Evolutionary conservation across 2,797 vertebrate species (phyloP).

Genomic region (Premnoplex brunnescens): DNA sequence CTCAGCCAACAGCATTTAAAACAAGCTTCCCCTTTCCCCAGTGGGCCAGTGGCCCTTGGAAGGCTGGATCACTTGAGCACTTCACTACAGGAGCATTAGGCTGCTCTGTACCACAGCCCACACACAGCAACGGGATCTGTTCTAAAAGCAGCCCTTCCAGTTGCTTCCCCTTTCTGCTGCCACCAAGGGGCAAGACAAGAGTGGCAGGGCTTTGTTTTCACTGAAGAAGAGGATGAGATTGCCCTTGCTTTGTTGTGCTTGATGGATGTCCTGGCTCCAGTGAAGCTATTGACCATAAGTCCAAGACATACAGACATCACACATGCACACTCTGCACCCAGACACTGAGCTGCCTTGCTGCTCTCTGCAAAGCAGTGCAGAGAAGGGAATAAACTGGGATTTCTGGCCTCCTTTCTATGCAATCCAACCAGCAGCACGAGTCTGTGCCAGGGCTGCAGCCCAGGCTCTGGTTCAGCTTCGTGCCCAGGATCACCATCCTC

Average conservation of each 20-base stretch:
- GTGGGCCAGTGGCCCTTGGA: not conserved
- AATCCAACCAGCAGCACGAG: not conserved
- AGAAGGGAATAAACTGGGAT: not conserved
- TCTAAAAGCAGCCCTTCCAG: not conserved
- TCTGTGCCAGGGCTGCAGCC: not conserved
- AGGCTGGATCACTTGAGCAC: not conserved
- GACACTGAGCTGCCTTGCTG: not conserved
- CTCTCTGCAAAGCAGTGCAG: not conserved
- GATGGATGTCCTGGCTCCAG: not conserved
- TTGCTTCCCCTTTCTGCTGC: not conserved
- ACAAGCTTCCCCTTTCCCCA: fast-evolving
- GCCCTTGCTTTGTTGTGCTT: not conserved
- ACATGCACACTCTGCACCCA: not conserved
- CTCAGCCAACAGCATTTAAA: not conserved
- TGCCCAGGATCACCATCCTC: not conserved
- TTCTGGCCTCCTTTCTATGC: not conserved
- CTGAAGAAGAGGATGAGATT: not conserved
- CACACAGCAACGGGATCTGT: not conserved
- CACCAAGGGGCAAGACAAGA: slow-evolving; percentile 13
- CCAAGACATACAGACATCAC: not conserved
- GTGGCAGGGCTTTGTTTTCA: slow-evolving; percentile 20
- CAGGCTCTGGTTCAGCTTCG: not conserved
- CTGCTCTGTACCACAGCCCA: not conserved
- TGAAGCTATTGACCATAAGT: not conserved
- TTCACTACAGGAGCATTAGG: not conserved